Evolutionary conservation across 2,113 vertebrate genomes (phyloP).

Genomic region (Limnothrissa miodon): DNA sequence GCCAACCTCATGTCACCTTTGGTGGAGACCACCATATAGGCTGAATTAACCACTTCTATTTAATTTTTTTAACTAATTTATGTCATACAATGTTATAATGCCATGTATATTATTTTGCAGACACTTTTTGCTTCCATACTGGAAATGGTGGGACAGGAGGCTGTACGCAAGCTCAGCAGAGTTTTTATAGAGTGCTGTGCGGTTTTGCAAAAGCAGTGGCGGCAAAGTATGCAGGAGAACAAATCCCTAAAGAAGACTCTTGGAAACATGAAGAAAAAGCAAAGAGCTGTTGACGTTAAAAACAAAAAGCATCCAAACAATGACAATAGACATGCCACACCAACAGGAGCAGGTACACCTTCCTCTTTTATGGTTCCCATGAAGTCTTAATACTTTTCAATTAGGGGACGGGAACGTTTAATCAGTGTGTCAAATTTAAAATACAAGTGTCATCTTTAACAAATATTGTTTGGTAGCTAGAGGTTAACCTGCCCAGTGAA

Average conservation of each 20-base stretch:
- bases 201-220: constrained; percentile 26
- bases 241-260: constrained; percentile 31
- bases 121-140: constrained; percentile 47
- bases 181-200: constrained; percentile 57
- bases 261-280: constrained; percentile 44
- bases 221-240: constrained; percentile 30
- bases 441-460: too few species aligned
- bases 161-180: constrained; percentile 58
- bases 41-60: too few species aligned
- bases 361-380: too few species aligned
- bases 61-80: too few species aligned
- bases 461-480: too few species aligned
- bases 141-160: constrained; percentile 58
- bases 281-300: constrained; percentile 27
- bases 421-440: too few species aligned
- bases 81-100: too few species aligned
- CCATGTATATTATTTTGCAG: constrained; percentile 20
- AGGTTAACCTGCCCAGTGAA: too few species aligned
- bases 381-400: too few species aligned
- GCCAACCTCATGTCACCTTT: too few species aligned
- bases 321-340: constrained; percentile 48
- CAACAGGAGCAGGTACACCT: not conserved
- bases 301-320: constrained; percentile 39
- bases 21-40: too few species aligned
- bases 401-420: too few species aligned